Base-by-base conservation (phyloP, 2,888 invertebrate species). In the Cloeon dipterum region DNA sequence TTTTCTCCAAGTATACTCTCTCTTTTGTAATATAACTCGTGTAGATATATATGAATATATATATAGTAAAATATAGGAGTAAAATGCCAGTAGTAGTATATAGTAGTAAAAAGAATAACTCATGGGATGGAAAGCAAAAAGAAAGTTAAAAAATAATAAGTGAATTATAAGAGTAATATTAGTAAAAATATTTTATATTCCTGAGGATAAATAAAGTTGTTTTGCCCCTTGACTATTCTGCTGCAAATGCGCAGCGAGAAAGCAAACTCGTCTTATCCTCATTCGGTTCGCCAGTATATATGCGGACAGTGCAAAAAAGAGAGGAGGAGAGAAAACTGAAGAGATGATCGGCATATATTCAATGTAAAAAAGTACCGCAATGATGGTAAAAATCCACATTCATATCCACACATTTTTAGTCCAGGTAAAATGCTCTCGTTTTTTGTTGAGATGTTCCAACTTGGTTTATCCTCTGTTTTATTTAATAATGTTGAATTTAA, bases 391-490 rank as follows among this genome's bases (percentile, higher is more conserved):
- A 23, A 23, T 23, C 7, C 13, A 32, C 13, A 10, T 14, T 5
- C 13, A 32, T 11, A 34, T 34, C 34, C 34, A 34, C 34, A 34
- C 20, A 29, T 29, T 29, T 29, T 29, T 5, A n/a, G n/a, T n/a
- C n/a, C n/a, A n/a, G n/a, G n/a, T n/a, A n/a, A n/a, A n/a, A n/a
- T n/a, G 7, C 5, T 29, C 13, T 29, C 5, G 5, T 29, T 29
- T 23, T n/a, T 29, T 29, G 7, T 29, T 29, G n/a, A 29, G 8
- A 29, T 29, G n/a, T 29, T 29, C 7, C 36, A 37, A 42, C 41
- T 43, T 38, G 38, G 20, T 43, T 43, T 44, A 43, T 44, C 41
- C 42, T 44, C 42, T 33, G 26, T 18, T 38, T 37, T 38, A 38
- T 29, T 29, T 29, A 29, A 29, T 29, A 29, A 29, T 29, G 29